Conservation (phyloP, 2,797 vertebrate genomes). For the Rhinella marina region DNA sequence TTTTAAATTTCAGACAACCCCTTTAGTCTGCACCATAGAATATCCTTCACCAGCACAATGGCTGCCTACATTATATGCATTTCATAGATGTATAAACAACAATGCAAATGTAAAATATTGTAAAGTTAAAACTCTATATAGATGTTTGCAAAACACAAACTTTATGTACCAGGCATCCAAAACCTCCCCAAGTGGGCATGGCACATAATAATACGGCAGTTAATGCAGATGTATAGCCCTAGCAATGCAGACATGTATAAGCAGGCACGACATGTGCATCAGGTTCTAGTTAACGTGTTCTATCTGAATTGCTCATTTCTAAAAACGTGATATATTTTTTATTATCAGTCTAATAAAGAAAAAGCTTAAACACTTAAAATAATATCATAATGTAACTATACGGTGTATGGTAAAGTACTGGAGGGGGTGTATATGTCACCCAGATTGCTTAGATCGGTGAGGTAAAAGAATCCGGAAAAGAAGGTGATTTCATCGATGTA, state of each 20-base stretch:
- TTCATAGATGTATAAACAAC: neutral
- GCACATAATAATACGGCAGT: neutral
- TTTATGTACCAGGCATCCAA: neutral
- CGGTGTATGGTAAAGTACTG: too few relatives aligned
- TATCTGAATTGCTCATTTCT: neutral
- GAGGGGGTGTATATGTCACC: too few relatives aligned
- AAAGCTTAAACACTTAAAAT: too few relatives aligned
- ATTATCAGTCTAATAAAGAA: neutral
- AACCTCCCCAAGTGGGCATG: neutral
- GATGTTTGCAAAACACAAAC: neutral
- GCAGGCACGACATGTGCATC: neutral
- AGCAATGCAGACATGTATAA: constrained; percentile 6
- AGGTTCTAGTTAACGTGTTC: neutral
- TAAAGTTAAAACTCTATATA: neutral
- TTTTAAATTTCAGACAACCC: neutral
- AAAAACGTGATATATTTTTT: neutral
- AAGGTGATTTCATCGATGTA: too few relatives aligned
- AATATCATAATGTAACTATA: too few relatives aligned
- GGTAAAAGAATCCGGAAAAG: too few relatives aligned
- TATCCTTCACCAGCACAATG: neutral
- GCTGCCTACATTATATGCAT: neutral
- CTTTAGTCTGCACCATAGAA: neutral
- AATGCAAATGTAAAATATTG: neutral
- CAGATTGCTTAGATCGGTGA: too few relatives aligned
- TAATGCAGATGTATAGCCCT: neutral